Evolutionary conservation across 2,113 vertebrate genomes (phyloP), one percentile per base, ranked within the genome.

Genomic region (Tachycineta bicolor): DNA sequence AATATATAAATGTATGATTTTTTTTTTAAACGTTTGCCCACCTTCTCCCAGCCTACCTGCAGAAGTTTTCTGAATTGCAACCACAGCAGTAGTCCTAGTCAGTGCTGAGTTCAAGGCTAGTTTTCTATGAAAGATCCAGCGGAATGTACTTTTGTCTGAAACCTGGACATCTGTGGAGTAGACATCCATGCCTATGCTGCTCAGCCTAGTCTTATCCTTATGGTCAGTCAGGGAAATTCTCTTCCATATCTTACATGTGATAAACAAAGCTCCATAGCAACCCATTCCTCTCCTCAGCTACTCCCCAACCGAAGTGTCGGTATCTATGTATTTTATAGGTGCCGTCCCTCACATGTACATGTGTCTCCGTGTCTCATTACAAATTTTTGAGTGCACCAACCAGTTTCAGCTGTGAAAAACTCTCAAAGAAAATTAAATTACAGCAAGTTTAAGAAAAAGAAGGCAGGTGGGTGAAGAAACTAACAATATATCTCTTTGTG

Each of bases 321-420:
- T 50, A 43, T 79, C 34, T 80, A 2, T 28, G 28, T 74, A n/a
- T 81, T 88, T 37, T 37, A 14, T 28, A 18, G 3, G 1, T 90
- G 83, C 71, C 14, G 8, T 2, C 3, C 10, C 34, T 67, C 37
- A 10, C 43, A 26, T 41, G 39, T 68, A 28, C 5, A 5, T 3
- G 1, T 58, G 22, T 31, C 26, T 56, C 1, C 0, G 0, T 23
- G 13, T 21, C 24, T 83, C n/a, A 15, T 83, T 26, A 14, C 19
- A 73, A 5, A 37, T 39, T 79, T 68, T 83, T 47, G 34, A 88
- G 52, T 20, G 24, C 1, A 9, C 14, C 26, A 46, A 63, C 65
- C 16, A 6, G 11, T 56, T 84, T 71, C 65, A 90, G 11, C 39
- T 68, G 47, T 63, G 33, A 10, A 82, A 90, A 78, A 68, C 62